Base-by-base conservation (phyloP, 2,113 vertebrate genomes). In the Lanius ludovicianus region DNA sequence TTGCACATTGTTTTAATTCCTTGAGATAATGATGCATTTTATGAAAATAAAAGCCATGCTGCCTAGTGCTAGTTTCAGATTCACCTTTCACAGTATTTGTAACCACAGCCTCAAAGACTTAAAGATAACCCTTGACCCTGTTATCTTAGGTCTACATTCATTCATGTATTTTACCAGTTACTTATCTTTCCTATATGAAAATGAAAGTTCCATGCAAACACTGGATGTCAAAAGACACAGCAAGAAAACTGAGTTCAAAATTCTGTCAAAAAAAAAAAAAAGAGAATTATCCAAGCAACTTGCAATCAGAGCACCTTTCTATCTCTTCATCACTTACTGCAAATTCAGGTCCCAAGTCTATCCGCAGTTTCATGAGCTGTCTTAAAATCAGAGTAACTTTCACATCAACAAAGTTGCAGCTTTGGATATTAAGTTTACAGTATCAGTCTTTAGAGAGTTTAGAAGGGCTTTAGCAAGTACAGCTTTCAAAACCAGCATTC, bases 91-190 rank as follows among this genome's bases (percentile, higher is more conserved):
- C n/a, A 33, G 28, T 17, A 49, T 52, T 50, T 80, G 68, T 27
- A 88, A 70, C 31, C 22, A 73, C 33, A 60, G 71, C 12, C 47
- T 87, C 60, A 78, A 56, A 92, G 69, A 67, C 77, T 71, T 52
- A 6, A 31, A 95, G 94, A 96, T 95, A 96, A 97, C 82, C 71
- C 42, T 6, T 84, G 80, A 90, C 93, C 64, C 22, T 56, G 27
- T 91, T 95, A 96, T 95, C 94, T 93, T 63, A 2, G 16, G 27
- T 64, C 83, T 76, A 82, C 49, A 65, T n/a, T 76, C 42, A 82
- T 62, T 89, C 59, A 89, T 11, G 9, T 63, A 24, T 93, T 93
- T 87, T 84, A 78, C 80, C 33, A 91, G 33, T 14, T 94, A 64
- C 63, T 93, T 70, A 31, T 89, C 63, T 52, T 77, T 68, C 15